These are phyloP conservation scores for Poeciliopsis turneri DNA, from an alignment of 2,797 vertebrate species.

Conservation along the genomic window DNA sequence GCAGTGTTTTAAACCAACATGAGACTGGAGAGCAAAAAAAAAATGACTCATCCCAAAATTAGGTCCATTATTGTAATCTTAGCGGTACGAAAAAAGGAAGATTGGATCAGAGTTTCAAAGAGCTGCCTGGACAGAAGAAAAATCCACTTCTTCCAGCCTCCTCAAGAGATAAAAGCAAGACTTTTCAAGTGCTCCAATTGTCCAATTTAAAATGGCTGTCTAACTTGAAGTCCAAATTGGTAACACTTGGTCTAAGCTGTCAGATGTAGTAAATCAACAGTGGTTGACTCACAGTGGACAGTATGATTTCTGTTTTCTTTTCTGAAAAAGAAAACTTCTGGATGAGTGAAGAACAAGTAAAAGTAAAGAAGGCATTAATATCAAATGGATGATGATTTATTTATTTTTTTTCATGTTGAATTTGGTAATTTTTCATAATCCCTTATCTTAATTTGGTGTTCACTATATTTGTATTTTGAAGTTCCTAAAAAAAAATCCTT, in stretches of 20 bases:
- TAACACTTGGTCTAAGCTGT: neutral
- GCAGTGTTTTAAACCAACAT: neutral
- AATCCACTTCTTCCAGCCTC: neutral
- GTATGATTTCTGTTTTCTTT: neutral
- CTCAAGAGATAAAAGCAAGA: neutral
- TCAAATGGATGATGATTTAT: neutral
- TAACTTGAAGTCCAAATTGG: neutral
- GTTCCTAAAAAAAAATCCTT: neutral
- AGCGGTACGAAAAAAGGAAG: neutral
- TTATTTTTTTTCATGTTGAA: neutral
- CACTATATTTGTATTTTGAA: neutral
- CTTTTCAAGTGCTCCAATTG: neutral
- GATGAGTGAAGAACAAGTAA: neutral
- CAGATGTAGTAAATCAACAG: neutral
- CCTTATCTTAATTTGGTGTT: neutral
- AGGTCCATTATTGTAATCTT: neutral
- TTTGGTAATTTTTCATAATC: neutral
- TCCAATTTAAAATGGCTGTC: neutral
- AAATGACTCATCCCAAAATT: neutral
- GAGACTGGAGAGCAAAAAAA: neutral
- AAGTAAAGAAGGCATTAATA: neutral
- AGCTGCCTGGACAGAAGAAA: neutral
- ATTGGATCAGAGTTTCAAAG: neutral
- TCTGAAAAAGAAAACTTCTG: neutral
- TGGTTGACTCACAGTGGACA: neutral